Conservation (phyloP, 2,797 vertebrate species). For the Vultur gryphus region DNA sequence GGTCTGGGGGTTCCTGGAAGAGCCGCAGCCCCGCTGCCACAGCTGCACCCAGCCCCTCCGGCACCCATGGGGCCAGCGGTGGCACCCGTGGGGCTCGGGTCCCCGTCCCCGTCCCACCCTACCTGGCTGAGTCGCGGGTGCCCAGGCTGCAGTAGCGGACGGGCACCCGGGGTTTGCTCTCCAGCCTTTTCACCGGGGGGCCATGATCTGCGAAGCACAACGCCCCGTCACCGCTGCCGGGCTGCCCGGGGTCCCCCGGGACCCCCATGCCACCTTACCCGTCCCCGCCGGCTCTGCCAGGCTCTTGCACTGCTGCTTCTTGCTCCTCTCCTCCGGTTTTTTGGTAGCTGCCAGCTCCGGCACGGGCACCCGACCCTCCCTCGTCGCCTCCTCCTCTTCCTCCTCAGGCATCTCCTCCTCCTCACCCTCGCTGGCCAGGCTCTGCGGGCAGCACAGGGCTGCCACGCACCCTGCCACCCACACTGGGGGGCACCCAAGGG, state of each 20-base stretch:
- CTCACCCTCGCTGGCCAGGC: constrained; percentile 90
- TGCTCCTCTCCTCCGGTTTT: constrained; percentile 76
- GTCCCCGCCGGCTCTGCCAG: neutral
- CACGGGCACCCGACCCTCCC: constrained; percentile 74
- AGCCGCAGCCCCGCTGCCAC: neutral
- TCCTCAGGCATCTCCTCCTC: constrained; percentile 87
- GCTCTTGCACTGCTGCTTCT: constrained; percentile 55
- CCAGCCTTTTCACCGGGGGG: constrained; percentile 58
- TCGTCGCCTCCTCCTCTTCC: constrained; percentile 74
- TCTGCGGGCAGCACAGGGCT: constrained; percentile 67
- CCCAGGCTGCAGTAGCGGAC: constrained; percentile 90
- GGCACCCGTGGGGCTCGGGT: neutral
- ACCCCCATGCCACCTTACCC: neutral
- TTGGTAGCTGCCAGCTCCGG: constrained; percentile 73
- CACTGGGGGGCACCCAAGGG: neutral
- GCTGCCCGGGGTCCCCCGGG: fast-evolving
- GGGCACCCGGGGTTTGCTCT: constrained; percentile 79
- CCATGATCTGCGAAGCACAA: constrained; percentile 21
- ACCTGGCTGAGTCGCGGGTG: constrained; percentile 89
- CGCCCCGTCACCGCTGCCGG: neutral
- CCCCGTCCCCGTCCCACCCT: fast-evolving
- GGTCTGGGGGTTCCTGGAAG: constrained; percentile 87
- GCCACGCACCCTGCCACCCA: neutral
- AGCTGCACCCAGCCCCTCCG: fast-evolving
- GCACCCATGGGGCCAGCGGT: fast-evolving